Base-by-base conservation (phyloP, 2,797 vertebrate genomes). In the Sebastes paucispinis region DNA sequence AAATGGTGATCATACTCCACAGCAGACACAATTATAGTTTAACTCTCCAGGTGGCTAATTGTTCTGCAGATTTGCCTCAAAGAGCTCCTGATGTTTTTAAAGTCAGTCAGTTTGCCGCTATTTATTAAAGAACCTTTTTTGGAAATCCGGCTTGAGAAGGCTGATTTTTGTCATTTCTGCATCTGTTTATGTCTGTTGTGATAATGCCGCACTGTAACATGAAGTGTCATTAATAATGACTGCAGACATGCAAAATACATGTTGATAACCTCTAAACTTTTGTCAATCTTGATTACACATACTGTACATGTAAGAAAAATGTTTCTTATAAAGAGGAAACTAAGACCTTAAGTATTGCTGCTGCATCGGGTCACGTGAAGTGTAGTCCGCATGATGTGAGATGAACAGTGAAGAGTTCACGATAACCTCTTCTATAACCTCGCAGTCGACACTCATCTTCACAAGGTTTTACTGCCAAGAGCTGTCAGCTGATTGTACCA, bases 51-150 rank as follows among this genome's bases (percentile, higher is more conserved):
- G 54, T 71, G 82, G 79, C 73, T 47, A 60, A 60, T 79, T 60
- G 68, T 82, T 24, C 22, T 32, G 54, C 74, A 65, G 36, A 69
- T 83, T 69, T 80, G 78, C 76, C 66, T 75, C 52, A 47, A 58
- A 75, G 78, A 91, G 80, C 84, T 69, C 57, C 81, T 76, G 71
- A 69, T 86, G 79, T 87, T 91, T 93, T 91, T 85, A 78, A 88
- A 88, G 77, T 74, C 77, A 82, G 75, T 89, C 78, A 77, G 68
- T 85, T 92, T 92, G 85, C 84, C 68, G 63, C 84, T 93, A 93
- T 95, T 94, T 95, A 93, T 93, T 95, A 92, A 91, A 92, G 52
- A 82, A 85, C 27, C 60, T 60, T 86, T 85, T 89, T 91, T 79
- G 70, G 69, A 81, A 71, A 70, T 73, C 43, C 72, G 70, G 22